phyloP scores from a whole-genome alignment of 2,113 vertebrate species.

The Melanotaenia duboulayi region DNA sequence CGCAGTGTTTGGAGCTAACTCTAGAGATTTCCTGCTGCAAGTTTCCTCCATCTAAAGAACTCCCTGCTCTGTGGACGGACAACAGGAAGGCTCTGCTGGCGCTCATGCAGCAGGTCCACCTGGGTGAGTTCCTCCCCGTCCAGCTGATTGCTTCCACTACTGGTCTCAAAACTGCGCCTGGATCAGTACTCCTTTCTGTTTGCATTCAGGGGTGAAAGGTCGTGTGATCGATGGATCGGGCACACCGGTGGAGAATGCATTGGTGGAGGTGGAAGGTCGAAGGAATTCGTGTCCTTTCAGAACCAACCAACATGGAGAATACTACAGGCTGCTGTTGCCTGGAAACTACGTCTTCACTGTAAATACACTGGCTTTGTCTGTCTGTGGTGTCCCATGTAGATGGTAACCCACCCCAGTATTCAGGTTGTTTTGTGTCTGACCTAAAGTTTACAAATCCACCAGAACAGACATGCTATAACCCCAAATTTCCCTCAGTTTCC shows the following conservation, averaged over 20 bases:
- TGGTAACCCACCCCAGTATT: no score
- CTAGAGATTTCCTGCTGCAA: slow-evolving; percentile 96
- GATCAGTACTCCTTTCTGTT: background rate
- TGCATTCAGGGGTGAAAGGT: slow-evolving; percentile 90
- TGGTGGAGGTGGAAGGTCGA: slow-evolving; percentile 88
- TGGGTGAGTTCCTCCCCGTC: slow-evolving; percentile 82
- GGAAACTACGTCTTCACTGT: slow-evolving; percentile 91
- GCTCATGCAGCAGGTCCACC: slow-evolving; percentile 92
- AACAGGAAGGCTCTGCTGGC: slow-evolving; percentile 88
- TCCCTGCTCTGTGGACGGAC: slow-evolving; percentile 87
- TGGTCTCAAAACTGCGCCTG: background rate
- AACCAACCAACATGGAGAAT: slow-evolving; percentile 90
- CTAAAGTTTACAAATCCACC: no score
- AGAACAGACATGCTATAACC: background rate
- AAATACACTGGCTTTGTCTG: slow-evolving; percentile 9
- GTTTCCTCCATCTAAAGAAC: slow-evolving; percentile 85
- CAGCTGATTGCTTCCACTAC: no score
- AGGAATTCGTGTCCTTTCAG: slow-evolving; percentile 88
- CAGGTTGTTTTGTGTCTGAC: no score
- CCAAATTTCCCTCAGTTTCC: background rate
- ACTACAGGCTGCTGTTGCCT: slow-evolving; percentile 92
- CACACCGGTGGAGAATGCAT: slow-evolving; percentile 82
- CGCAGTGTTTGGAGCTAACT: slow-evolving; percentile 94
- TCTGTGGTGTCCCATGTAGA: no score
- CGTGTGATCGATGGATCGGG: slow-evolving; percentile 85